A percentile compares a stretch with the other conserved stretches of the same genome.
Conservation (phyloP, 2,888 invertebrate species). For the Hydroisotoma schaefferi region DNA sequence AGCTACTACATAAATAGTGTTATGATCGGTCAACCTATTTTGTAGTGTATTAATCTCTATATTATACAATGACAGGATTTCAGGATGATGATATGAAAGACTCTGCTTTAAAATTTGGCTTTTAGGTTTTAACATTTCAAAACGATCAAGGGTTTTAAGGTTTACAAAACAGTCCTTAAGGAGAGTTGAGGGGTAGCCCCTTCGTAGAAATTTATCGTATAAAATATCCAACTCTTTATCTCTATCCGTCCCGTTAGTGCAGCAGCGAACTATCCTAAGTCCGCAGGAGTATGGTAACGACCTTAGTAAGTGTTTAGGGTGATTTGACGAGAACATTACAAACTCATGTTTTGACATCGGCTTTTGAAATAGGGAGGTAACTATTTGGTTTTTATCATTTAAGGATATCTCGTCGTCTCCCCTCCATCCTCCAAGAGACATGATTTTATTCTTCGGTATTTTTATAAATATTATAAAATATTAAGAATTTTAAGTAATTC, state of each 20-base stretch:
- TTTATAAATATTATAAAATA: too few species aligned
- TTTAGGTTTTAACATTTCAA: neutral
- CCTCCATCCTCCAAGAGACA: too few species aligned
- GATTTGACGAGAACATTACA: slow-evolving; percentile 10
- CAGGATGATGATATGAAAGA: neutral
- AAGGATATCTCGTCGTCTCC: too few species aligned
- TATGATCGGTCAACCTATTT: neutral
- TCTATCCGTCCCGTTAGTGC: neutral
- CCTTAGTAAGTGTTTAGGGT: slow-evolving; percentile 9
- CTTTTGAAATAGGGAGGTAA: slow-evolving; percentile 11
- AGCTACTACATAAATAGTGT: neutral
- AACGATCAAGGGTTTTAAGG: neutral
- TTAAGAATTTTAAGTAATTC: too few species aligned
- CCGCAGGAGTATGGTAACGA: slow-evolving; percentile 9
- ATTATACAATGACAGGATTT: neutral
- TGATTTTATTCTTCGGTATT: too few species aligned
- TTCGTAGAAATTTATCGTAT: neutral
- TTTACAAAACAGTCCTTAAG: neutral
- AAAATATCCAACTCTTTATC: neutral
- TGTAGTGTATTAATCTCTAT: neutral
- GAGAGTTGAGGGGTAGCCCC: neutral
- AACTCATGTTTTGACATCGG: slow-evolving; percentile 16
- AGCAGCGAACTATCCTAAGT: slow-evolving; percentile 8
- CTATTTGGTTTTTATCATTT: neutral
- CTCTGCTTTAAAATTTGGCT: neutral